Evolutionary conservation across 2,113 vertebrate species (phyloP).

Genomic region (Nibea albiflora): DNA sequence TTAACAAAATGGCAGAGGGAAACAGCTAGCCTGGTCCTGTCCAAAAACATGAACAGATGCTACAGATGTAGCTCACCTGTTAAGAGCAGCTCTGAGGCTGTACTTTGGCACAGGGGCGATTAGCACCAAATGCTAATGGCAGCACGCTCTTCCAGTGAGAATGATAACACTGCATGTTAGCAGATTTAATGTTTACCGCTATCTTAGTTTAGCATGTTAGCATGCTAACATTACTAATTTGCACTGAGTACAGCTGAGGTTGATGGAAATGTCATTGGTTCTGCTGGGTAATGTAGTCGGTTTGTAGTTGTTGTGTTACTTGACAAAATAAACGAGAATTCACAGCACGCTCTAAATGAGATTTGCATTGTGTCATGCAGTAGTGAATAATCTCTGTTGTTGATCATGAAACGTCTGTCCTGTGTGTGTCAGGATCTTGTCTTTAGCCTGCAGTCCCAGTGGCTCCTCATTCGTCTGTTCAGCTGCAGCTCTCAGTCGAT

Average conservation of each 20-base stretch:
- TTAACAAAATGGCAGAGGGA: background rate
- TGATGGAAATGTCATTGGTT: too few relatives aligned
- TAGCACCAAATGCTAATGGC: background rate
- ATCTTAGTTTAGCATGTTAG: too few relatives aligned
- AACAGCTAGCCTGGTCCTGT: background rate
- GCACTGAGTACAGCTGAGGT: too few relatives aligned
- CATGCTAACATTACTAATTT: too few relatives aligned
- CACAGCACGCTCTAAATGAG: background rate
- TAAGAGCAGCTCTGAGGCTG: too few relatives aligned
- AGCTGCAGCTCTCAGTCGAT: conserved; percentile 86
- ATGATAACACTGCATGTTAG: too few relatives aligned
- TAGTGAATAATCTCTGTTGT: background rate
- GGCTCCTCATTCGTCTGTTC: conserved; percentile 97
- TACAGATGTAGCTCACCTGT: too few relatives aligned
- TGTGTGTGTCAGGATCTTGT: conserved; percentile 88
- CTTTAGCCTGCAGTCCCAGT: conserved; percentile 93
- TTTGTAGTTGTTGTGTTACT: background rate
- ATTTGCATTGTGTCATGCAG: background rate
- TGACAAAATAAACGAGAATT: background rate
- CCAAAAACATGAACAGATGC: background rate
- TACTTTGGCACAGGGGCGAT: background rate
- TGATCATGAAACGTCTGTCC: background rate
- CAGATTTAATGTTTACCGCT: too few relatives aligned
- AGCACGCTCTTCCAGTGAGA: background rate
- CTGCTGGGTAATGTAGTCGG: background rate